Percentiles rank a stretch among this genome's conserved stretches.
Evolutionary conservation across 1,140 invertebrate genomes (phyloP).

Genomic region (Sarcophaga peregrina): DNA sequence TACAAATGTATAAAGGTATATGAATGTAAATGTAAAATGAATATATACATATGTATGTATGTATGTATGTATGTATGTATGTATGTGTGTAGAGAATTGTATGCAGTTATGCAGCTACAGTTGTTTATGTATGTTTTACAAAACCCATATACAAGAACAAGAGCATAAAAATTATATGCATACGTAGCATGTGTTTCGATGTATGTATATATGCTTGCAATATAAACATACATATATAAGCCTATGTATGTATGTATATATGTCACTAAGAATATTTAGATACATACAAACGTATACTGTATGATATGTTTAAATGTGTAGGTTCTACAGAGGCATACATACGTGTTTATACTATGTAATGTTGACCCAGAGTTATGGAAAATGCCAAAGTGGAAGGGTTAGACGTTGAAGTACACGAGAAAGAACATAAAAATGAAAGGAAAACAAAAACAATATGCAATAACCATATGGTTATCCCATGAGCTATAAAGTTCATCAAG

Average conservation of each 20-base stretch:
- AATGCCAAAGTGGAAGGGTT: slow-evolving; percentile 34
- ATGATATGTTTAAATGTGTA: too few relatives aligned
- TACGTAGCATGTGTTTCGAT: too few relatives aligned
- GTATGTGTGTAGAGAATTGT: too few relatives aligned
- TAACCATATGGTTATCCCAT: background rate
- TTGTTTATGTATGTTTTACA: background rate
- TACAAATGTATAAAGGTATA: background rate
- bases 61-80: background rate
- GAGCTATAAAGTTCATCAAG: background rate
- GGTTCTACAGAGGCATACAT: too few relatives aligned
- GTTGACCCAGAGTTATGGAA: slow-evolving; percentile 39
- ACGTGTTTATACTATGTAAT: background rate
- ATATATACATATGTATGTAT: too few relatives aligned
- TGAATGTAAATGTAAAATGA: background rate
- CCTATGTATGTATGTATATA: background rate
- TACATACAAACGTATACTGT: background rate
- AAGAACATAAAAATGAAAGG: background rate
- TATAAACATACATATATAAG: background rate
- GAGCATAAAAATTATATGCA: too few relatives aligned
- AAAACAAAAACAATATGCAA: background rate
- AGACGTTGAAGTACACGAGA: slow-evolving; percentile 5
- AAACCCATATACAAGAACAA: too few relatives aligned
- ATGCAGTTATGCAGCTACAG: background rate
- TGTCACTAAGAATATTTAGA: background rate
- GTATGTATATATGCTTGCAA: background rate